Base-by-base conservation (phyloP, 1,140 invertebrate species). In the Aphaenogaster rudis region DNA sequence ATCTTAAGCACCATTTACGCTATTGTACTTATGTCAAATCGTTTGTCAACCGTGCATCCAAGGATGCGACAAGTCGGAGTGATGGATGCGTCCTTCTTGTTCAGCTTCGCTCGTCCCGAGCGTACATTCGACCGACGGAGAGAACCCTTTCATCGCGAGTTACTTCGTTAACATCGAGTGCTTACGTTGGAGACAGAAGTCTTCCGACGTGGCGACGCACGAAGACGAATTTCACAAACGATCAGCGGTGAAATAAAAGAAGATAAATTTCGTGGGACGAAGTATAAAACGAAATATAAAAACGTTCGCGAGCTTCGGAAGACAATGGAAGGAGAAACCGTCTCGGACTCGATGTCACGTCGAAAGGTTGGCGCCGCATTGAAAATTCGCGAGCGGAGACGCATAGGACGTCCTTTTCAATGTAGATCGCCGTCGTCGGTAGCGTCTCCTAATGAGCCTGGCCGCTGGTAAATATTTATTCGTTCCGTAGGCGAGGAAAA, bases 381-480 rank as follows among this genome's bases (percentile, higher is more conserved):
- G 33, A 69, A 69, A 80, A 39, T 69, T 80, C 15, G 9, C 78
- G 28, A 36, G 36, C 5, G 6, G n/a, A 15, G 69, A 33, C 39
- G 39, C 45, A 69, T 28, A 33, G n/a, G 17, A 33, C 33, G 36
- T 33, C 52, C 87, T 88, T 89, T 89, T 89, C 87, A 79, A 88
- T 86, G 88, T 66, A 89, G 81, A 89, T 88, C 57, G 45, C 15
- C 21, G 39, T 59, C 52, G 28, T 61, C 69, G 80, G 69, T 61
- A 79, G 82, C 74, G 36, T 66, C 59, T 7, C 74, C 61, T 67
- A 67, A 79, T 52, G 71, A 63, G 76, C 6, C n/a, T 33, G 39
- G 11, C 6, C 52, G 61, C 69, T 86, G 48, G 67, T 88, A 88
- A 88, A 88, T 86, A 90, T 88, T 88, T 81, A 90, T 90, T 74